A percentile compares a stretch with the other conserved stretches of the same genome.
Conservation (phyloP, 1,140 invertebrate species). For the Bacillus rossius region DNA sequence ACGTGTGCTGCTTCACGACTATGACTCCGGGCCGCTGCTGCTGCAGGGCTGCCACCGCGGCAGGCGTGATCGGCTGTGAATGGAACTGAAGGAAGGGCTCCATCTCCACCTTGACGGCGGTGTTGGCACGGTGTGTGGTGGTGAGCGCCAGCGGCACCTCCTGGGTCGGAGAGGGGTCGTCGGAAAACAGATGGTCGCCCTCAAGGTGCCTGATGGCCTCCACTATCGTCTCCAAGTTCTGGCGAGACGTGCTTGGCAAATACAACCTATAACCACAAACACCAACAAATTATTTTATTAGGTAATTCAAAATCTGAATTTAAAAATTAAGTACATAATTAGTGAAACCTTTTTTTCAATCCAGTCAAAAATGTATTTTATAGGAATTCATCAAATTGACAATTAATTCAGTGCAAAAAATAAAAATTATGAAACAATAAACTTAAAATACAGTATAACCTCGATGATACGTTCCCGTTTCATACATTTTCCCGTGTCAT, state of each 20-base stretch:
- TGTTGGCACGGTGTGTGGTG: slow-evolving; percentile 33
- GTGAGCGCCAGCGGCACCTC: slow-evolving; percentile 71
- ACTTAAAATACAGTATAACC: too few relatives aligned
- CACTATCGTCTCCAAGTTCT: slow-evolving; percentile 95
- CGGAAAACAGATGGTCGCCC: slow-evolving; percentile 84
- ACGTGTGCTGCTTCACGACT: slow-evolving; percentile 74
- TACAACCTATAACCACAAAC: slow-evolving; percentile 58
- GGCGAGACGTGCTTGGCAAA: slow-evolving; percentile 73
- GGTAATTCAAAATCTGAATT: too few relatives aligned
- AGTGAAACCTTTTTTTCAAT: not conserved
- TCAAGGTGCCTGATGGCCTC: slow-evolving; percentile 96
- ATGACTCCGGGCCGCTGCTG: slow-evolving; percentile 80
- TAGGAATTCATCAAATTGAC: too few relatives aligned
- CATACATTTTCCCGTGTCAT: too few relatives aligned
- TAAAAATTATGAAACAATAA: too few relatives aligned
- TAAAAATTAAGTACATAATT: not conserved
- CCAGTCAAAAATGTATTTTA: too few relatives aligned
- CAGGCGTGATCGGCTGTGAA: slow-evolving; percentile 13
- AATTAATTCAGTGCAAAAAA: too few relatives aligned
- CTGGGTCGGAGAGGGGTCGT: slow-evolving; percentile 48
- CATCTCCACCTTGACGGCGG: slow-evolving; percentile 51
- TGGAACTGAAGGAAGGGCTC: slow-evolving; percentile 58
- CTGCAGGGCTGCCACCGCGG: slow-evolving; percentile 43
- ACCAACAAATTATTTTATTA: too few relatives aligned
- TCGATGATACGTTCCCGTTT: too few relatives aligned